Evolutionary conservation across 1,140 invertebrate genomes (phyloP), one percentile per base, ranked within the genome.

Genomic region (Thaumetopoea pityocampa): DNA sequence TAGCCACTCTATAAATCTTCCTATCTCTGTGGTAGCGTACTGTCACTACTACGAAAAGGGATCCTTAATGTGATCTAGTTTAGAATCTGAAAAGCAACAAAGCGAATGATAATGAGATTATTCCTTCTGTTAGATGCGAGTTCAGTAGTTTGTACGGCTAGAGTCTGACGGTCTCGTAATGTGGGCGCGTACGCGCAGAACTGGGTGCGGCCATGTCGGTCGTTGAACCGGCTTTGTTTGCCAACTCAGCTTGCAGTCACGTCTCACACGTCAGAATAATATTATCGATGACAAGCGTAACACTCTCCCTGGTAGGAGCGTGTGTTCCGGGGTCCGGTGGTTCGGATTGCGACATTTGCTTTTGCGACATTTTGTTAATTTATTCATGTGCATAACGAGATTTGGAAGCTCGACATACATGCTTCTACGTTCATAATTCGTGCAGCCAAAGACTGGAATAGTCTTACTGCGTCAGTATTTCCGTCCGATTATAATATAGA

Each of bases 221-320:
- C 74, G 67, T 67, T 78, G 68, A 81, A 70, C 79, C 72, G 60
- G 68, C 77, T 78, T 79, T 83, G 77, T 83, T 83, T 81, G 79
- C 79, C 79, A 83, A 78, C 79, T 81, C 74, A 81, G 74, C 72
- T 68, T 58, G 53, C 49, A 62, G 54, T 65, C 46, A 62, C 64
- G 47, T 62, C 53, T 60, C 50, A 62, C 66, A 45, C 46, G 57
- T 59, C 59, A 54, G 56, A 64, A 64, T 60, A 66, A 61, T 66
- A 69, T 69, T 69, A 74, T 73, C 65, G 59, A 61, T 63, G 69
- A 69, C 66, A 63, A 54, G 17, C 33, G 45, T 50, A 51, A 45
- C 35, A 49, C 34, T 28, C 14, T 17, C 27, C 38, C 27, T 35
- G 35, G 49, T 51, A 36, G 10, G 27, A 32, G 24, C 28, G 43